A percentile compares a stretch with the other conserved stretches of the same genome.
These are phyloP conservation scores for Torymus tubicola DNA, from an alignment of 2,888 invertebrate species.

Conservation along the genomic window DNA sequence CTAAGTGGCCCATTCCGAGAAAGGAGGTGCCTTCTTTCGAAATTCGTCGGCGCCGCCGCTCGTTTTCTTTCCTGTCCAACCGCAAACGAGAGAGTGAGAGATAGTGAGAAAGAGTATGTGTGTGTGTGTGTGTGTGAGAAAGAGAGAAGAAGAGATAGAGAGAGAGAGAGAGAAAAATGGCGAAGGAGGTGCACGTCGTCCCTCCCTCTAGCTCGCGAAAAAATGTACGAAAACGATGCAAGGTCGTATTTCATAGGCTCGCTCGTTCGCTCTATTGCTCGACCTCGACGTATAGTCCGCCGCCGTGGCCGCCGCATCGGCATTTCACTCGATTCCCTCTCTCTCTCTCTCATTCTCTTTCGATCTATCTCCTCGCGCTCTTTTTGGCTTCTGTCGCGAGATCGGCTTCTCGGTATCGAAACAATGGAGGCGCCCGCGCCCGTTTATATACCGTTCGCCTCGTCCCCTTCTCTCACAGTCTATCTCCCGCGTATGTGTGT, in stretches of 20 bases:
- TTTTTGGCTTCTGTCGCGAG: slow-evolving; percentile 27
- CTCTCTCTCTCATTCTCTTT: background rate
- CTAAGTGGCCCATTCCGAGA: slow-evolving; percentile 61
- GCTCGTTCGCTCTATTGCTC: slow-evolving; percentile 57
- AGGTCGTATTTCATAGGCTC: slow-evolving; percentile 63
- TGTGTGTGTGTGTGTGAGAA: too few relatives aligned
- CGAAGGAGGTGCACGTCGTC: too few relatives aligned
- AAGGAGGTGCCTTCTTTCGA: slow-evolving; percentile 66
- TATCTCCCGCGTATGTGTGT: background rate
- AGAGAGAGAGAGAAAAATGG: too few relatives aligned
- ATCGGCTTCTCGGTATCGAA: slow-evolving; percentile 47
- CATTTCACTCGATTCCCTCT: slow-evolving; percentile 26
- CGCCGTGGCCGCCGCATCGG: slow-evolving; percentile 9
- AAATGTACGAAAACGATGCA: slow-evolving; percentile 61
- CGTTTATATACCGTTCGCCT: slow-evolving; percentile 15
- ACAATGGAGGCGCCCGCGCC: slow-evolving; percentile 52
- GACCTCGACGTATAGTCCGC: slow-evolving; percentile 5
- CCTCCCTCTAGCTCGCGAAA: slow-evolving; percentile 26
- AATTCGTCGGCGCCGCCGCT: slow-evolving; percentile 60
- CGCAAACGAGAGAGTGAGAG: slow-evolving; percentile 12
- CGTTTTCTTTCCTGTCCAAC: slow-evolving; percentile 25
- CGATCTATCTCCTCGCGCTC: slow-evolving; percentile 4
- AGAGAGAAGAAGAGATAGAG: too few relatives aligned
- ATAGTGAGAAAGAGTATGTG: too few relatives aligned
- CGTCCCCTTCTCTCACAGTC: slow-evolving; percentile 30